Evolutionary conservation across 2,888 invertebrate genomes (phyloP), one percentile per base, ranked within the genome.

Genomic region (Artemia sinica): DNA sequence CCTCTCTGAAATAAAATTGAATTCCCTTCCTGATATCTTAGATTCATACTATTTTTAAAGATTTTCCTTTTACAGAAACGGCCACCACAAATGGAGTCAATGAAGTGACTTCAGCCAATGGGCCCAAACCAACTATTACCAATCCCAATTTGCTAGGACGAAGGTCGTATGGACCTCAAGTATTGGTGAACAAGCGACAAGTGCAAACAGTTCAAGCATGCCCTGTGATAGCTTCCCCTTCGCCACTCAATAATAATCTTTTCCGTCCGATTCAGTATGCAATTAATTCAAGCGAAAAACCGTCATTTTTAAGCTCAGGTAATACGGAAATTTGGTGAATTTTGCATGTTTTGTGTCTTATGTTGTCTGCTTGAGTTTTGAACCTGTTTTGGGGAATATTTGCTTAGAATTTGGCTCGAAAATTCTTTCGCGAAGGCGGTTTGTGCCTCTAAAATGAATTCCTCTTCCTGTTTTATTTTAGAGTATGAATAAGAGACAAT

Each of bases 241-340:
- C 18, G 18, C 14, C 18, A 18, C 8, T 18, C n/a, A 18, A 14
- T 58, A 18, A 58, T 18, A 58, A 58, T 18, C 18, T 58, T n/a
- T 58, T 58, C 58, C 58, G 58, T 58, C 58, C 58, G 69, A 84
- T 83, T 72, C 80, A 85, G 75, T 85, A 84, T 72, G 79, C 80
- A 68, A 85, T 84, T 77, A 80, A 82, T 72, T 84, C 84, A 76
- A 81, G 83, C 73, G 85, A 84, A 70, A 81, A 84, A 75, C 70
- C 70, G 12, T 68, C 68, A 84, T 86, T 71, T 80, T 87, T 72
- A 63, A 69, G 84, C 75, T 80, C 83, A 13, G 84, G 85, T 73
- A 84, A 83, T 72, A 87, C 87, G 69, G 88, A 88, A 80, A 88
- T 88, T 76, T 88, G 88, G 88, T 88, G 81, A 80, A 65, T 49